These are phyloP conservation scores for Hipparchia sbordonii DNA, from an alignment of 2,888 invertebrate species.

Conservation along the genomic window DNA sequence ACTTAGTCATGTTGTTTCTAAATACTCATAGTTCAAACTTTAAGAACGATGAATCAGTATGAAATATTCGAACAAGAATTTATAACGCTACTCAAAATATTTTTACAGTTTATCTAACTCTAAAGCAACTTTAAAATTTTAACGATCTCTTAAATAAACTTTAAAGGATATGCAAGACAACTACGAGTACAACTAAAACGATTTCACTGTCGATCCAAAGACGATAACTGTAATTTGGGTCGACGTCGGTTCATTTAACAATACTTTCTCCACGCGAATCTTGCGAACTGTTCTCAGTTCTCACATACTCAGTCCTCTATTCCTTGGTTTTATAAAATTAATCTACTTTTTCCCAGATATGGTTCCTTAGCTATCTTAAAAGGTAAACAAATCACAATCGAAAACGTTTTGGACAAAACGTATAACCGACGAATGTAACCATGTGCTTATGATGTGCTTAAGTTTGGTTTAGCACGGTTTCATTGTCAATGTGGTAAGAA, in stretches of 20 bases:
- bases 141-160: background rate
- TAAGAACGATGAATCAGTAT: background rate
- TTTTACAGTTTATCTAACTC: background rate
- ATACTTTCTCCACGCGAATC: conserved; percentile 58
- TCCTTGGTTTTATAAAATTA: conserved; percentile 7
- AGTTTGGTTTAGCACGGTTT: too few relatives aligned
- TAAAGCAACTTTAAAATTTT: too few relatives aligned
- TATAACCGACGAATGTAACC: too few relatives aligned
- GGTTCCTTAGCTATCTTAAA: background rate
- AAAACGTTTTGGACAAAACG: too few relatives aligned
- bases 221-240: conserved; percentile 58
- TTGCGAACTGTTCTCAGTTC: conserved; percentile 41
- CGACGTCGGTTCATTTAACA: conserved; percentile 59
- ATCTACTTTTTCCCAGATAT: background rate
- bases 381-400: background rate
- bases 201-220: conserved; percentile 54
- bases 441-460: too few relatives aligned
- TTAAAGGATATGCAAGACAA: background rate
- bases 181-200: background rate
- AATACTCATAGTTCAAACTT: background rate
- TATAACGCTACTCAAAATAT: background rate
- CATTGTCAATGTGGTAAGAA: too few relatives aligned
- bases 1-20: conserved; percentile 7
- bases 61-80: background rate
- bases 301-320: conserved; percentile 23